Base-by-base conservation (phyloP, 2,888 invertebrate genomes). In the Mesopsocus fuscifrons region DNA sequence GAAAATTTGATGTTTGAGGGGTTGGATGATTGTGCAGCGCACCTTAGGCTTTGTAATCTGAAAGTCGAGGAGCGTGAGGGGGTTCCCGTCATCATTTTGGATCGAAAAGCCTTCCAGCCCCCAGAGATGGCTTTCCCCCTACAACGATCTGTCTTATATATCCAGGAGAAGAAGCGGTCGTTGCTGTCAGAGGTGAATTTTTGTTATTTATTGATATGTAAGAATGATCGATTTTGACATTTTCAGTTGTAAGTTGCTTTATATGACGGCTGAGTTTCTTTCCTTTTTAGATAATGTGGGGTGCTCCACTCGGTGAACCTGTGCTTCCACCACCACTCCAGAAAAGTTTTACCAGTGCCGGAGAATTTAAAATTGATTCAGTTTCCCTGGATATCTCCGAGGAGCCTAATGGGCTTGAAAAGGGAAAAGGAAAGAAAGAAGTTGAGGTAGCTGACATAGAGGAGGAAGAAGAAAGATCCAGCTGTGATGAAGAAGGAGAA, bases 401-500 rank as follows among this genome's bases (percentile, higher is more conserved):
- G 5, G 15, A 6, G 6, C 16, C 33, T 17, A 33, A 9, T 9
- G 17, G 15, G 33, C 33, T 11, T 41, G 20, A 35, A 41, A 26
- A 13, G 33, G 13, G 43, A 11, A 4, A 13, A 41, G 34, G 18
- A 20, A 15, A 23, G 17, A 16, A 33, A 17, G n/a, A n/a, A n/a
- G n/a, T n/a, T n/a, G n/a, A n/a, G n/a, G n/a, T n/a, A n/a, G n/a
- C n/a, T n/a, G n/a, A n/a, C n/a, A n/a, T n/a, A n/a, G n/a, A n/a
- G 16, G 35, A 21, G 15, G 34, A 11, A 30, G 34, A 45, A 16
- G 44, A 45, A 44, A 41, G 5, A 34, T 42, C 20, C 31, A 34
- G 34, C 40, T 42, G 11, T 33, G 26, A 38, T 30, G 11, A 17
- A 8, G 16, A 11, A 31, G 17, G 26, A 31, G 34, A 18, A 42